Conservation (phyloP, 1,140 invertebrate species). For the Drosophila athabasca region DNA sequence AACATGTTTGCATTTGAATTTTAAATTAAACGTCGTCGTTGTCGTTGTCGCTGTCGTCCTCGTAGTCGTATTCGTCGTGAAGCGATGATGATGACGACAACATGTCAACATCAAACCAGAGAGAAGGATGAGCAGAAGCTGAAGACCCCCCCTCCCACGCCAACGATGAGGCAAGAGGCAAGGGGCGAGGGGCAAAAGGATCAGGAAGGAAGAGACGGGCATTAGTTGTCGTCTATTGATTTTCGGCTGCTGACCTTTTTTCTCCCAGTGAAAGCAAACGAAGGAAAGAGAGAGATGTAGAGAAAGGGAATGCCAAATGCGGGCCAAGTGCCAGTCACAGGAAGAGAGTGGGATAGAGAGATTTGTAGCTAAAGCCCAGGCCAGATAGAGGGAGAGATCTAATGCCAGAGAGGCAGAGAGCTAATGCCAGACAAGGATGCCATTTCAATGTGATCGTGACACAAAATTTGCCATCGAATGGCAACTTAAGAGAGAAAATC, state of each 20-base stretch:
- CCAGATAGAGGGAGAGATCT: conserved; percentile 13
- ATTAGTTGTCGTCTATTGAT: conserved; percentile 62
- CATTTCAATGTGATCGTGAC: conserved; percentile 11
- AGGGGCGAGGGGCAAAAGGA: background rate
- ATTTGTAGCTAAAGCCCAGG: background rate
- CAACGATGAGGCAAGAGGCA: too few species aligned
- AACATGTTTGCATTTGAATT: conserved; percentile 78
- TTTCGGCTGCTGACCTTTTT: conserved; percentile 67
- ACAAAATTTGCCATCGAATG: too few species aligned
- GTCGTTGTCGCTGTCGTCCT: conserved; percentile 34
- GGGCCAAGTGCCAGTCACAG: conserved; percentile 52
- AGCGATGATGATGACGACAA: conserved; percentile 49
- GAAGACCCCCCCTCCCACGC: too few species aligned
- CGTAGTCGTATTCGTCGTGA: conserved; percentile 26
- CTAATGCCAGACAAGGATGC: background rate
- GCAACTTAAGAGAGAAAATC: too few species aligned
- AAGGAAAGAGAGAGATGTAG: background rate
- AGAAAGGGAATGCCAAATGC: conserved; percentile 35
- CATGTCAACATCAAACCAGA: conserved; percentile 60
- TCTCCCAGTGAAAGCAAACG: background rate
- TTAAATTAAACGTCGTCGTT: conserved; percentile 68
- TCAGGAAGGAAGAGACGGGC: conserved; percentile 10
- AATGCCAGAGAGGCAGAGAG: too few species aligned
- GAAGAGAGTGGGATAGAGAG: background rate
- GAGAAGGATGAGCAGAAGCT: background rate